phyloP scores from a whole-genome alignment of 2,113 vertebrate genomes.

The Macroglossus sobrinus region DNA sequence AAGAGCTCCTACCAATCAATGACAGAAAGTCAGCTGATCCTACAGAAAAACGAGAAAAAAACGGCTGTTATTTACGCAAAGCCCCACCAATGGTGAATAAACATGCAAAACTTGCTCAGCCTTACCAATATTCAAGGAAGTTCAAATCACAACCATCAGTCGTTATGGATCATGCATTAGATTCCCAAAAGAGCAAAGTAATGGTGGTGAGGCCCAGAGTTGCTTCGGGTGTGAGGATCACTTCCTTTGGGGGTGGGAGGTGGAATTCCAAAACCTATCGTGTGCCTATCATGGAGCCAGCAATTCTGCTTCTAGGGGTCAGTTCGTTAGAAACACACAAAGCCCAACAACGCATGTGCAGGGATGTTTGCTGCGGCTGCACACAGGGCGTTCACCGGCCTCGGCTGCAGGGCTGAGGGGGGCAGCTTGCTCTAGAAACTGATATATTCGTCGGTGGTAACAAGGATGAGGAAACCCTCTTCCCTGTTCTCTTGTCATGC shows the following conservation, averaged over 20 bases:
- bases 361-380: rapidly evolving
- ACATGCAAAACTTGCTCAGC: rapidly evolving
- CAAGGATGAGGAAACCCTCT: rapidly evolving
- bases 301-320: too few relatives aligned
- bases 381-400: rapidly evolving
- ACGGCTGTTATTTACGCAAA: background rate
- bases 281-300: background rate
- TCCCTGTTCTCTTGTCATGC: rapidly evolving
- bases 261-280: too few relatives aligned
- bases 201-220: rapidly evolving
- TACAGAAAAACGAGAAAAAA: background rate
- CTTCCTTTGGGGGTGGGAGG: too few relatives aligned
- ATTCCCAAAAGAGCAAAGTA: background rate
- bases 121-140: too few relatives aligned
- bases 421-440: too few relatives aligned
- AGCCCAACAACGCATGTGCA: rapidly evolving
- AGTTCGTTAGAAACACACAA: rapidly evolving
- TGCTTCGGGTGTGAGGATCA: too few relatives aligned
- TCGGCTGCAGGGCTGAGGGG: background rate
- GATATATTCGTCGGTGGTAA: rapidly evolving
- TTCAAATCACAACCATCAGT: background rate
- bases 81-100: background rate
- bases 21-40: background rate
- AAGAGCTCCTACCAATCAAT: background rate
- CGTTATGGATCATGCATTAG: rapidly evolving